phyloP scores from a whole-genome alignment of 1,140 invertebrate genomes.

The Hormaphis cornu region DNA sequence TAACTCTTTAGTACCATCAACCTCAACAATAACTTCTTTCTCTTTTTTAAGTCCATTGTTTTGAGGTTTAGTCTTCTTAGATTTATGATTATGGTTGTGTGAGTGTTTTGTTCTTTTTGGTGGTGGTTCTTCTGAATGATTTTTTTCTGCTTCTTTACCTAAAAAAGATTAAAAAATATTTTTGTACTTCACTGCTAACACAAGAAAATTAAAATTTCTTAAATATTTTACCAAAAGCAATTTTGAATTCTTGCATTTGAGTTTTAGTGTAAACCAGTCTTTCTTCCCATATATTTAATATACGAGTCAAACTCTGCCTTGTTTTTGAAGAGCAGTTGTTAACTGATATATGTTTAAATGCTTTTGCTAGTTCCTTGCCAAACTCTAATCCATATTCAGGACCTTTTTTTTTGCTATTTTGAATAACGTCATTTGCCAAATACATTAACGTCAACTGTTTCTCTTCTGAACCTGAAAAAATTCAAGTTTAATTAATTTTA shows the following conservation, averaged over 20 bases:
- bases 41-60: slow-evolving; percentile 36
- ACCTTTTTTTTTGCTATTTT: slow-evolving; percentile 95
- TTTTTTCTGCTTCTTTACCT: not conserved
- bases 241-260: slow-evolving; percentile 64
- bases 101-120: slow-evolving; percentile 34
- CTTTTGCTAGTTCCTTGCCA: slow-evolving; percentile 61
- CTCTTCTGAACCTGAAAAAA: slow-evolving; percentile 67
- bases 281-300: slow-evolving; percentile 86
- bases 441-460: slow-evolving; percentile 92
- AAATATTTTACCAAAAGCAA: slow-evolving; percentile 44
- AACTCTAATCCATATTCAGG: slow-evolving; percentile 90
- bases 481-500: slow-evolving; percentile 27
- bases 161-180: slow-evolving; percentile 4
- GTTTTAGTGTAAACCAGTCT: slow-evolving; percentile 75
- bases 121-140: slow-evolving; percentile 29
- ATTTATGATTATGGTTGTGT: not conserved
- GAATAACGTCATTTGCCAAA: slow-evolving; percentile 96
- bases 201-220: not conserved
- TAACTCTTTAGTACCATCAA: slow-evolving; percentile 61
- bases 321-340: slow-evolving; percentile 63
- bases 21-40: slow-evolving; percentile 48
- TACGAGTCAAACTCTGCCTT: slow-evolving; percentile 63
- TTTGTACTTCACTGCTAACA: not conserved
- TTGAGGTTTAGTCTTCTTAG: slow-evolving; percentile 41
- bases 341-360: slow-evolving; percentile 69